These are phyloP conservation scores for Harpagifer antarcticus DNA, from an alignment of 2,797 vertebrate species.

Conservation along the genomic window DNA sequence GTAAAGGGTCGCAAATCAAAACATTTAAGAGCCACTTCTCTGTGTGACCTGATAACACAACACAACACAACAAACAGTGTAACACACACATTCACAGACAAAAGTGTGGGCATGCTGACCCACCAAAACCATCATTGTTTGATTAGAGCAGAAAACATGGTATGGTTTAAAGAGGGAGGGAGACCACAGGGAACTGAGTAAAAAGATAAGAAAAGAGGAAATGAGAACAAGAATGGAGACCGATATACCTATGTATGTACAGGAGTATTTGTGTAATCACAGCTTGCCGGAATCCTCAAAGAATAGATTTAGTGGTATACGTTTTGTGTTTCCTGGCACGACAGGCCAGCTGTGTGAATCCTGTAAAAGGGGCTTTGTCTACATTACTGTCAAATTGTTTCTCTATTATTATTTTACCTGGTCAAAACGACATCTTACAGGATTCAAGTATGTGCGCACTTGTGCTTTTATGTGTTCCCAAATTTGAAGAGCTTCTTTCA, in stretches of 20 bases:
- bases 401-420: no score
- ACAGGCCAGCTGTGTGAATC: conserved; percentile 16
- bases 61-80: background rate
- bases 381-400: no score
- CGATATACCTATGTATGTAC: background rate
- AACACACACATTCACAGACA: conserved; percentile 4
- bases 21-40: background rate
- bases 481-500: no score
- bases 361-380: conserved; percentile 23
- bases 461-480: background rate
- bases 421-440: no score
- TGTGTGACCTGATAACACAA: conserved; percentile 6
- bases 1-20: background rate
- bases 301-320: conserved; percentile 3
- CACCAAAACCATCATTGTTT: conserved; percentile 66
- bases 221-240: background rate
- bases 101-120: conserved; percentile 52
- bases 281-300: background rate
- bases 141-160: conserved; percentile 66
- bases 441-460: no score
- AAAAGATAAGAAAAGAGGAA: conserved; percentile 31
- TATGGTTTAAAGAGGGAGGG: conserved; percentile 32
- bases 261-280: background rate
- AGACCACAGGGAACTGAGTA: background rate
- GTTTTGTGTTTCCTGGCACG: conserved; percentile 17